Evolutionary conservation across 2,888 invertebrate genomes (phyloP).

Genomic region (Ypsolopha sequella): DNA sequence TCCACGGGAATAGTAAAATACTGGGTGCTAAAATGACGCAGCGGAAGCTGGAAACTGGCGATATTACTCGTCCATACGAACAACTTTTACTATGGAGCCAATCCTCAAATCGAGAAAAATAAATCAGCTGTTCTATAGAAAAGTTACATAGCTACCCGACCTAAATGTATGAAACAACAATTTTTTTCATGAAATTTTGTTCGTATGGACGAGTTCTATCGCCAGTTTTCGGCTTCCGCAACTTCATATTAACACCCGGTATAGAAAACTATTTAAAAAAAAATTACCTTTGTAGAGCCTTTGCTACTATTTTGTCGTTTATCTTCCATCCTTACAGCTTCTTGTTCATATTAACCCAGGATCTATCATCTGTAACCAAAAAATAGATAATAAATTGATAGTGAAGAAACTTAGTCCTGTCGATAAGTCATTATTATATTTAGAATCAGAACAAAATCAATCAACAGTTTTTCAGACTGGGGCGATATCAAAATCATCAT

Average conservation of each 20-base stretch:
- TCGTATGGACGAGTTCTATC: too few species aligned
- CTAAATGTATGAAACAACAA: too few species aligned
- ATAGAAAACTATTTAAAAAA: neutral
- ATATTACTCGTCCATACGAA: too few species aligned
- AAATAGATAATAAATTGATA: neutral
- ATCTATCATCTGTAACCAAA: neutral
- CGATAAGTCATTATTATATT: neutral
- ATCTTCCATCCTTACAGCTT: neutral
- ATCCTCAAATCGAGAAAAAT: too few species aligned
- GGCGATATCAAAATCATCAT: slow-evolving; percentile 31
- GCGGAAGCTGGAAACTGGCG: too few species aligned
- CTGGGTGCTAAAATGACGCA: too few species aligned
- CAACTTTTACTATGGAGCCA: too few species aligned
- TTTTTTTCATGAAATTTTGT: too few species aligned
- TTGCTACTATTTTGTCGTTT: neutral
- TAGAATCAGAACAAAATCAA: slow-evolving; percentile 23
- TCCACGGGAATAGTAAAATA: neutral
- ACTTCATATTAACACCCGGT: too few species aligned
- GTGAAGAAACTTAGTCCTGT: neutral
- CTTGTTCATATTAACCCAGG: neutral
- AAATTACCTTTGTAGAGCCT: neutral
- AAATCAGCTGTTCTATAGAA: too few species aligned
- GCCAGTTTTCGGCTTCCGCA: too few species aligned
- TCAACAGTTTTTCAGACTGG: slow-evolving; percentile 46
- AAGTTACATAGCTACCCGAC: too few species aligned